A percentile compares a stretch with the other conserved stretches of the same genome.
Evolutionary conservation across 2,113 vertebrate species (phyloP).

Genomic region (Albula goreensis): DNA sequence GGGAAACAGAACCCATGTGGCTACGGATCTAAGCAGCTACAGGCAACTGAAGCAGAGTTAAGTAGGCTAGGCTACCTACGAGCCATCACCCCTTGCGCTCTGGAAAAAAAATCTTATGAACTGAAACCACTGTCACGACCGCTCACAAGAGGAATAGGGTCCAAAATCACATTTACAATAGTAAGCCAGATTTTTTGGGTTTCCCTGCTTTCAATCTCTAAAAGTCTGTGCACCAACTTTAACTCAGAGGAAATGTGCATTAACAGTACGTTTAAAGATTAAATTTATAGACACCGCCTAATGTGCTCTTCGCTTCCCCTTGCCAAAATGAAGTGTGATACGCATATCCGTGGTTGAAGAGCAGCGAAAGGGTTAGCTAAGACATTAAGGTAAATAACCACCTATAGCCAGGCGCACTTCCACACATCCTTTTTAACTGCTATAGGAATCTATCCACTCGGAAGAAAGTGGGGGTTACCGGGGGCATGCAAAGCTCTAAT

Average conservation of each 20-base stretch:
- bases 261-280: background rate
- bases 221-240: background rate
- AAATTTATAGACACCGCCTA: background rate
- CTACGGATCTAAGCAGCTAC: slow-evolving; percentile 20
- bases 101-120: background rate
- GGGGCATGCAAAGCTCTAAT: background rate
- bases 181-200: background rate
- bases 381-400: background rate
- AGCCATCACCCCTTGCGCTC: background rate
- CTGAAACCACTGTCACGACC: background rate
- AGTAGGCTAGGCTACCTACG: background rate
- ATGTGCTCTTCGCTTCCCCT: background rate
- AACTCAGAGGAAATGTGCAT: background rate
- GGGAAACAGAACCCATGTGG: slow-evolving; percentile 47
- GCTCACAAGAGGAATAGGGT: background rate
- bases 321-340: background rate
- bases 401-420: background rate
- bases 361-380: slow-evolving; percentile 2
- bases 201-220: background rate
- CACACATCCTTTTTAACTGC: background rate
- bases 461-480: background rate
- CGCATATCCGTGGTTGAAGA: background rate
- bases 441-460: background rate
- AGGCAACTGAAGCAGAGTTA: background rate
- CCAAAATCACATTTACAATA: background rate